Base-by-base conservation (phyloP, 2,113 vertebrate species). In the Piaya cayana region DNA sequence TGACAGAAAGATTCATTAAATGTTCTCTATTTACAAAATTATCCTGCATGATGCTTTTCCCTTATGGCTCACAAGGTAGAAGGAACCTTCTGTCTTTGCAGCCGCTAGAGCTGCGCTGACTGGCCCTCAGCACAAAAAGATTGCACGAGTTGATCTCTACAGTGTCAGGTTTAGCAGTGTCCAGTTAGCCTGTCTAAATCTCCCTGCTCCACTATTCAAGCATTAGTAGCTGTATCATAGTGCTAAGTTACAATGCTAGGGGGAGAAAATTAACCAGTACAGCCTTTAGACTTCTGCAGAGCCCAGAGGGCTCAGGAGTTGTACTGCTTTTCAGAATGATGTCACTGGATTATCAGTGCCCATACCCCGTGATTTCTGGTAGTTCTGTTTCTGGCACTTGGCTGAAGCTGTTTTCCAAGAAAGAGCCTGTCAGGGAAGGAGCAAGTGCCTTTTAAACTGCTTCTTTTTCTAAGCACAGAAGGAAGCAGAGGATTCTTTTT, bases 161-260 rank as follows among this genome's bases (percentile, higher is more conserved):
- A 2, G 55, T 20, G 32, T 62, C 27, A 37, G 32, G 43, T 69
- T 56, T n/a, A 79, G 75, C 55, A 42, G 0, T 27, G 42, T 32
- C 64, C 43, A 69, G 0, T 78, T 81, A 39, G 52, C 39, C 18
- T n/a, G 1, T 47, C 36, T 34, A 17, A 47, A 34, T 80, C 17
- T 63, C 62, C 17, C 22, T 56, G 63, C 70, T 84, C 36, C 16
- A 5, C 39, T 43, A 0, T 26, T 64, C 30, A 20, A 60, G 49
- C 29, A 4, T 26, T 27, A 11, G 20, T 20, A 60, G 49, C 67
- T 76, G 45, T 71, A 5, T 85, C 2, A 0, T 9, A 27, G n/a
- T 26, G 22, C 11, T 58, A 0, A 18, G 9, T 68, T 85, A 27
- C 6, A 42, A 0, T 11, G 25, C 36, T 64, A 5, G 1, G 26